Base-by-base conservation (phyloP, 2,797 vertebrate genomes). In the Gymnothorax javanicus region DNA sequence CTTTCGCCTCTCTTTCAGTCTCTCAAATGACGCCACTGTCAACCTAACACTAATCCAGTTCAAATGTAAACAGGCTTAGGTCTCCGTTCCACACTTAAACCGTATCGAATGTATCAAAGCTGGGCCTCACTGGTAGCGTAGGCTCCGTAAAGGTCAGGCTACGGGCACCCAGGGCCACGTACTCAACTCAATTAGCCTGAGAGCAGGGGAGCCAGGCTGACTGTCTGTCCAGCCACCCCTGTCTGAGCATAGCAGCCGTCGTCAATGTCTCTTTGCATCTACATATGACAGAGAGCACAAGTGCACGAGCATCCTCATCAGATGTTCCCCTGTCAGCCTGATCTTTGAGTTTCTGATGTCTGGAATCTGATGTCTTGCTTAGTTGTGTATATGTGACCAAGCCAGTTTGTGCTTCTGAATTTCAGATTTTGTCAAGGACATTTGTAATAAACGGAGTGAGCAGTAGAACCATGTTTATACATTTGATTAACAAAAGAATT, bases 61-160 rank as follows among this genome's bases (percentile, higher is more conserved):
- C 95, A 95, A 96, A 96, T 94, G 96, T 95, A 96, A 97, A 96
- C 95, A 97, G 95, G 93, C 95, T 95, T 94, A 94, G 91, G 94
- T 95, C 94, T 95, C 96, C 95, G 94, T 96, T 96, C 95, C 94
- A 94, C 92, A 92, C 95, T 95, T 95, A 96, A 97, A 97, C 96
- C 97, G 92, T 97, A 98, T 98, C 97, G 95, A 97, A 98, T 97
- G 96, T 96, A 98, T 97, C 97, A 98, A 98, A 98, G 97, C 95
- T 52, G 0, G 15, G 95, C 95, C 95, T 97, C 96, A 84, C 23
- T 60, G 50, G 69, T 83, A 84, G 86, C 67, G 67, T 15, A 6
- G 81, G 81, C 81, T 84, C 64, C 94, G 92, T 91, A 90, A 91
- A 90, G 95, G 95, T 96, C 95, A 95, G 90, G 84, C 89, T 67